phyloP scores from a whole-genome alignment of 2,797 vertebrate genomes.

The Cryptoprocta ferox region DNA sequence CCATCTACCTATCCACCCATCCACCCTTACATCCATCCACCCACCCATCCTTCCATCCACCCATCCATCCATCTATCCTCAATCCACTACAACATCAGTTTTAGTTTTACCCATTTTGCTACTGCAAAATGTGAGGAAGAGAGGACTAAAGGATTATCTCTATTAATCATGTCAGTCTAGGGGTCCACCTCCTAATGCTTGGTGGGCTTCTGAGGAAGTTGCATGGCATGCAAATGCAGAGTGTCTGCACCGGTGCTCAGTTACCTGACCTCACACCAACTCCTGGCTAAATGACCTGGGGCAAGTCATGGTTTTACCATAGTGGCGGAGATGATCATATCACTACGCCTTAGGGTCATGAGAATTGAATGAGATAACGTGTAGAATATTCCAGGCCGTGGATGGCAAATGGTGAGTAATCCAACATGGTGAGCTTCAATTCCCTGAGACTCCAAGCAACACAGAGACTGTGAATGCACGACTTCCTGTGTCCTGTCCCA shows the following conservation, averaged over 20 bases:
- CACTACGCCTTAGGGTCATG: fast-evolving
- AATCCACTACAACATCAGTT: background rate
- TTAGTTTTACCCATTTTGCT: background rate
- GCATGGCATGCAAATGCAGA: fast-evolving
- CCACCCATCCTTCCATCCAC: background rate
- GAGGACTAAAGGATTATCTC: background rate
- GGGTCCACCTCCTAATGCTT: background rate
- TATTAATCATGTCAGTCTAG: fast-evolving
- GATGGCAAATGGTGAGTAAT: fast-evolving
- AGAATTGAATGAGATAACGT: background rate
- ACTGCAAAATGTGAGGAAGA: background rate
- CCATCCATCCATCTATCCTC: background rate
- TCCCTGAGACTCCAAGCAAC: background rate
- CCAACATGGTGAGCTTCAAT: background rate
- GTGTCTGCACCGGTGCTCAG: fast-evolving
- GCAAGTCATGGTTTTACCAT: background rate
- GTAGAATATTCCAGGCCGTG: too few relatives aligned
- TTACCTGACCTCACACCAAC: background rate
- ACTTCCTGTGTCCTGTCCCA: background rate
- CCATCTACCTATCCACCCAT: background rate
- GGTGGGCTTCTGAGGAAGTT: background rate
- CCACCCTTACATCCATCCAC: background rate
- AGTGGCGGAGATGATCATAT: fast-evolving
- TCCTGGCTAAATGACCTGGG: background rate
- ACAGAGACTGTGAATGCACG: fast-evolving